Conservation (phyloP, 2,888 invertebrate genomes). For the Pomacea canaliculata region DNA sequence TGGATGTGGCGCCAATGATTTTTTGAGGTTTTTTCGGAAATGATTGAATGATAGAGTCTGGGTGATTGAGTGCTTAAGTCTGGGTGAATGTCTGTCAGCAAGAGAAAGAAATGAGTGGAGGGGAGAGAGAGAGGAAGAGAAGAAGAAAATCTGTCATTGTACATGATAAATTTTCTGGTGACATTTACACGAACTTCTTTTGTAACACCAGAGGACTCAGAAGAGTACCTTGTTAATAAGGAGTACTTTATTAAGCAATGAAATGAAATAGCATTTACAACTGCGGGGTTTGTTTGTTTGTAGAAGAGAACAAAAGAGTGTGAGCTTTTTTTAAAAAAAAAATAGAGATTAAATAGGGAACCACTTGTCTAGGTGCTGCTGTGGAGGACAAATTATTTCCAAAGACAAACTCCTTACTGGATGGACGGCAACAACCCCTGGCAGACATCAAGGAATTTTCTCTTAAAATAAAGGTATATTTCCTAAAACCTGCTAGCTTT, state of each 20-base stretch:
- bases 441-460: constrained; percentile 71
- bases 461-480: constrained; percentile 69
- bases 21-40: background rate
- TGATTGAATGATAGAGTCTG: background rate
- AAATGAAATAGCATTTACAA: too few species aligned
- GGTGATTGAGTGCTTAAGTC: background rate
- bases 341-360: background rate
- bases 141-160: too few species aligned
- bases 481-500: background rate
- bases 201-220: too few species aligned
- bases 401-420: constrained; percentile 71
- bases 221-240: too few species aligned
- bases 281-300: too few species aligned
- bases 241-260: too few species aligned
- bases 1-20: background rate
- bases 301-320: too few species aligned
- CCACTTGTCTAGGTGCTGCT: constrained; percentile 66
- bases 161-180: too few species aligned
- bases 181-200: too few species aligned
- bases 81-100: background rate
- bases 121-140: too few species aligned
- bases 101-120: background rate
- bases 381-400: constrained; percentile 72
- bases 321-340: too few species aligned
- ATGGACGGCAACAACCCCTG: constrained; percentile 68